phyloP scores from a whole-genome alignment of 2,113 vertebrate species.

The Triplophysa rosa region DNA sequence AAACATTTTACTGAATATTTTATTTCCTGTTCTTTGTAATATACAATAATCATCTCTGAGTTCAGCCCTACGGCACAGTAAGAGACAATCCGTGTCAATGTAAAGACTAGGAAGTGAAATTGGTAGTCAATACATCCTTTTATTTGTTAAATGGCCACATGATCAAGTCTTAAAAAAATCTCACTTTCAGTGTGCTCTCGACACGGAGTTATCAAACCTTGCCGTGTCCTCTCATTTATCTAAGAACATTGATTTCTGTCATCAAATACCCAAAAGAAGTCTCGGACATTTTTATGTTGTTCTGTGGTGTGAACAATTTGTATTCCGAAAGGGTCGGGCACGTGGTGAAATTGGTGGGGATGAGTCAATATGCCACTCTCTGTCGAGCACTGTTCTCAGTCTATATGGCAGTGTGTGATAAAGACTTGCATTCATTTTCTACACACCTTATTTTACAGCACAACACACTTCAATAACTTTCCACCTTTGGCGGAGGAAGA shows the following conservation, averaged over 20 bases:
- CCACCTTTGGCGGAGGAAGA: slow-evolving; percentile 16
- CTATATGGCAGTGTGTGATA: slow-evolving; percentile 34
- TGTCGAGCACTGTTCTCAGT: neutral
- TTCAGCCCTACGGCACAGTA: neutral
- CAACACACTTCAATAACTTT: slow-evolving; percentile 31
- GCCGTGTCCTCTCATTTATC: neutral
- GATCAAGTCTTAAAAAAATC: slow-evolving; percentile 7
- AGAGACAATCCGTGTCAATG: neutral
- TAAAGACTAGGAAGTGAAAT: neutral
- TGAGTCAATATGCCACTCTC: neutral
- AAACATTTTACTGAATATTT: neutral
- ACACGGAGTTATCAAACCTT: neutral
- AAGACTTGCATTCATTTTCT: neutral
- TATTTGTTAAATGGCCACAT: neutral
- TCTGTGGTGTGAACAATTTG: neutral
- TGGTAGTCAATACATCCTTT: neutral
- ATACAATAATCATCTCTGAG: neutral
- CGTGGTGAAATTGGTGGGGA: neutral
- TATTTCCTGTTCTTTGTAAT: neutral
- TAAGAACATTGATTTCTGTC: neutral
- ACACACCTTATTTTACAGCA: slow-evolving; percentile 16
- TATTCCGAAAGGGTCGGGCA: neutral
- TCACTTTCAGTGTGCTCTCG: neutral
- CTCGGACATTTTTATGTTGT: neutral
- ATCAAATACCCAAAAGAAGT: neutral